phyloP scores from a whole-genome alignment of 2,113 vertebrate species.

The Mixornis gularis region DNA sequence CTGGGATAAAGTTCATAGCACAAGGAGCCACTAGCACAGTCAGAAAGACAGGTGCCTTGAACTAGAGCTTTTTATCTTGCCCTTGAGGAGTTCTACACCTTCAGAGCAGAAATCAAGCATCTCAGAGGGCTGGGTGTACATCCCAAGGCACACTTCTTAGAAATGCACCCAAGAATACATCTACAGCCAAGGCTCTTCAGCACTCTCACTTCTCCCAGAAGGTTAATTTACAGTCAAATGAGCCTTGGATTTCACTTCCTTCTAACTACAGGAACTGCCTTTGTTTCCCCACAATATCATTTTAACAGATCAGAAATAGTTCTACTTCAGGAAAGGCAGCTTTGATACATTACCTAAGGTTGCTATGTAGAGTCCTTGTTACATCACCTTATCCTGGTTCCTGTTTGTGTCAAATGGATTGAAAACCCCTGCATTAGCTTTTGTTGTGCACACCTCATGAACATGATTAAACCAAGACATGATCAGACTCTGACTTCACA shows the following conservation, averaged over 20 bases:
- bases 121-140: neutral
- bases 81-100: neutral
- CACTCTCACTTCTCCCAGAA: neutral
- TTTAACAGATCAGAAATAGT: neutral
- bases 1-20: neutral
- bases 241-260: neutral
- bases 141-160: neutral
- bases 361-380: neutral
- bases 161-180: neutral
- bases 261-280: neutral
- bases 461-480: neutral
- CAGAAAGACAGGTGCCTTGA: neutral
- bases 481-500: neutral
- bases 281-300: neutral
- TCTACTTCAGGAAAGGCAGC: neutral
- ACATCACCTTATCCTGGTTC: neutral
- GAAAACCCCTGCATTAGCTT: neutral
- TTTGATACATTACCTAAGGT: neutral
- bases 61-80: neutral
- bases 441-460: neutral
- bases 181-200: neutral
- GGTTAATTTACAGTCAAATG: neutral
- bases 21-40: neutral
- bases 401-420: neutral
- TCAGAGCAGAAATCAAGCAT: neutral